These are phyloP conservation scores for Parelbella ahira DNA, from an alignment of 2,888 invertebrate genomes.

Conservation along the genomic window DNA sequence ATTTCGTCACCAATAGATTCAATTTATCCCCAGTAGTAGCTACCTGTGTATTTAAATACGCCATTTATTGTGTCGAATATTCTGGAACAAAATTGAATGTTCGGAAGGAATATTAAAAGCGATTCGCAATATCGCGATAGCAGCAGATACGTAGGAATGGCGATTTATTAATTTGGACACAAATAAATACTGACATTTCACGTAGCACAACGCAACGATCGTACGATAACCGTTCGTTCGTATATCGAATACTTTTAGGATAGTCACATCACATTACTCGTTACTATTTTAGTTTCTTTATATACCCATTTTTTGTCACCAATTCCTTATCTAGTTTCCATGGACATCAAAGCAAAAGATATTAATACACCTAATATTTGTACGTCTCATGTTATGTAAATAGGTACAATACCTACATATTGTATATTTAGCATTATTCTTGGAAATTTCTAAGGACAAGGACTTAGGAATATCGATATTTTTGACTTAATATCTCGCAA, in stretches of 20 bases:
- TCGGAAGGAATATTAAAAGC: conserved; percentile 21
- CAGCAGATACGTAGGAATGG: conserved; percentile 14
- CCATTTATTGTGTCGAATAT: conserved; percentile 15
- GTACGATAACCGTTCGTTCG: not conserved
- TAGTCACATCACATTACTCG: too few relatives aligned
- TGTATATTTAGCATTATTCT: too few relatives aligned
- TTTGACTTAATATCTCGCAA: too few relatives aligned
- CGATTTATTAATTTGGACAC: conserved; percentile 22
- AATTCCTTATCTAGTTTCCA: too few relatives aligned
- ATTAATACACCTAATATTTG: too few relatives aligned
- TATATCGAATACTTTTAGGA: not conserved
- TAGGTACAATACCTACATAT: too few relatives aligned
- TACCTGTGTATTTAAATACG: conserved; percentile 13
- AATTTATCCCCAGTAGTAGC: conserved; percentile 6
- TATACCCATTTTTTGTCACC: too few relatives aligned
- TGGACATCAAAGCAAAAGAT: too few relatives aligned
- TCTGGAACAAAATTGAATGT: conserved; percentile 17
- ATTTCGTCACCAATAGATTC: not conserved
- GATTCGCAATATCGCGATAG: conserved; percentile 18
- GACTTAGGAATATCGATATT: too few relatives aligned
- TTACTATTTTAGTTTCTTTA: too few relatives aligned
- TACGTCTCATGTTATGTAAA: too few relatives aligned
- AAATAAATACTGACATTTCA: conserved; percentile 19
- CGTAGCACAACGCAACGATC: conserved; percentile 10
- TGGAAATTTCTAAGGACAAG: too few relatives aligned